Evolutionary conservation across 2,888 invertebrate genomes (phyloP), one percentile per base, ranked within the genome.

Genomic region (Zhuqinia jingwanae): DNA sequence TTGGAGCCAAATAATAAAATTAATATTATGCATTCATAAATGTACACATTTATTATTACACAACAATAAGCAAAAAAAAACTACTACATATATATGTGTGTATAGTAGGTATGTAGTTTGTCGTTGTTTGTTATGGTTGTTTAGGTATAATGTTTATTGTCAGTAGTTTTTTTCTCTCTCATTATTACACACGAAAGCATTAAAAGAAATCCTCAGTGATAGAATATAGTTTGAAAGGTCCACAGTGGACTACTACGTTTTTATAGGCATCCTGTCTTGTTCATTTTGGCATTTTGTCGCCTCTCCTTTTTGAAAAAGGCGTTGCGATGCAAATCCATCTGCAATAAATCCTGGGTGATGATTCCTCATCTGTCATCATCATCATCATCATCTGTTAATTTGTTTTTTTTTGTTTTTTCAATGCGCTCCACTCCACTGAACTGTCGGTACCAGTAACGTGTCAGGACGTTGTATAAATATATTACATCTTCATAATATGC

Each of bases 271-370:
- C 76, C 58, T 36, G n/a, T 75, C 50, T 50, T 85, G 85, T 73
- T 50, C 73, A 56, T 75, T 73, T 75, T 85, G 85, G 79, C 85
- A 85, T 79, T 79, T 85, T 85, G 85, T 85, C 85, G 85, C 85
- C 85, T 85, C 85, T 85, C 85, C 83, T 83, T 73, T 79, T 85
- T 80, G 73, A 85, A 85, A 82, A 76, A 85, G 85, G 85, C 85
- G 85, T 85, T 85, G 79, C 73, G 58, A 76, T 76, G 76, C 58
- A 80, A 85, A 79, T 80, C 80, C 65, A 60, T 79, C 36, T 63
- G 85, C 78, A 79, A 85, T 85, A 85, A 85, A 85, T 85, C 85
- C 85, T 85, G n/a, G 42, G 15, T 58, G 85, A 85, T 84, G 79
- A 85, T 53, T 79, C 75, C 65, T 85, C 85, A 85, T 80, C 85